phyloP scores from a whole-genome alignment of 2,888 invertebrate genomes.

The Carabus problematicus region DNA sequence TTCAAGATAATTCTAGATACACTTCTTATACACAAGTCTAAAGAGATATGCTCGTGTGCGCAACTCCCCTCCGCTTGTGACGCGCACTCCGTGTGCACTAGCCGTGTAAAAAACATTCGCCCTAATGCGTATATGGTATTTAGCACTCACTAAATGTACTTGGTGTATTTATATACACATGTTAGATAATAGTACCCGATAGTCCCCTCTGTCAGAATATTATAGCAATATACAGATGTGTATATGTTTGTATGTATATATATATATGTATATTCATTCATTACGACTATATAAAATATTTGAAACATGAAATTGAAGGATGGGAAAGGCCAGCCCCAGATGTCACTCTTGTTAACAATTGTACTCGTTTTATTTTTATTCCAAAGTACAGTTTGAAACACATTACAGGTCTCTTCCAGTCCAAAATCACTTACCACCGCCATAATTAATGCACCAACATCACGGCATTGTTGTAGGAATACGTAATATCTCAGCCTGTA shows the following conservation, averaged over 20 bases:
- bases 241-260: slow-evolving; percentile 15
- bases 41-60: slow-evolving; percentile 7
- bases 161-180: slow-evolving; percentile 10
- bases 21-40: neutral
- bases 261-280: slow-evolving; percentile 2
- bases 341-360: slow-evolving; percentile 47
- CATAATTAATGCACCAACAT: too few species aligned
- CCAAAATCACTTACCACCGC: slow-evolving; percentile 39
- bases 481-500: too few species aligned
- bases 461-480: too few species aligned
- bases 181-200: neutral
- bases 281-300: too few species aligned
- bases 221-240: slow-evolving; percentile 5
- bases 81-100: slow-evolving; percentile 24
- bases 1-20: neutral
- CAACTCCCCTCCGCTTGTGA: slow-evolving; percentile 18
- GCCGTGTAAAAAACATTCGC: slow-evolving; percentile 30
- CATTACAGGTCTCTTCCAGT: slow-evolving; percentile 29
- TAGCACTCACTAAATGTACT: neutral
- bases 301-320: slow-evolving; percentile 43
- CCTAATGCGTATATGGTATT: neutral
- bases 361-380: slow-evolving; percentile 43
- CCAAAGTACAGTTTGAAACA: slow-evolving; percentile 37
- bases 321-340: slow-evolving; percentile 53
- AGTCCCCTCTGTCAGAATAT: neutral